These are phyloP conservation scores for Pseudois nayaur DNA, from an alignment of 2,113 vertebrate genomes.

Conservation along the genomic window DNA sequence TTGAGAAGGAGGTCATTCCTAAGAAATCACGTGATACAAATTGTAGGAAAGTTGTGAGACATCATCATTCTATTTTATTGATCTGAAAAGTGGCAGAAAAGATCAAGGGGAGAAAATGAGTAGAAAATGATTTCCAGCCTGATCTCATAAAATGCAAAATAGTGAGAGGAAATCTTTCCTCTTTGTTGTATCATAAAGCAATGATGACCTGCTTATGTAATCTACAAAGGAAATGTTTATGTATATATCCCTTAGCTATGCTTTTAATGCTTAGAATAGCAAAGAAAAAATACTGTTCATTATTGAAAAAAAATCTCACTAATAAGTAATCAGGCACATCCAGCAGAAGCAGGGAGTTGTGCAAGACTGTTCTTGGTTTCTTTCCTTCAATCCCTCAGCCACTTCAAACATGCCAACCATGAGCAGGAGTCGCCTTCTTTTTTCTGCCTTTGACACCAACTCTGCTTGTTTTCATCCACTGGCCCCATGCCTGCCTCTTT, in stretches of 20 bases:
- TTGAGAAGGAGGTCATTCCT: not conserved
- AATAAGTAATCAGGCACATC: not conserved
- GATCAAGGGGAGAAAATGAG: not conserved
- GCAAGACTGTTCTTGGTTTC: not conserved
- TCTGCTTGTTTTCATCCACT: not conserved
- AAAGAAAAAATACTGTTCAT: not conserved
- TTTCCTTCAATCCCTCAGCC: not conserved
- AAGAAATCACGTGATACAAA: not conserved
- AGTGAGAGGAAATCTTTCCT: not conserved
- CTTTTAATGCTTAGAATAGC: not conserved
- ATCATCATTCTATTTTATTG: not conserved
- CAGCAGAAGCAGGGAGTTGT: not conserved
- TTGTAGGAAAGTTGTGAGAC: not conserved
- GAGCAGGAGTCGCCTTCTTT: no score
- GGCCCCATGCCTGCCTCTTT: rapidly evolving
- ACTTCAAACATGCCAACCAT: rapidly evolving
- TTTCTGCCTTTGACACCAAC: no score
- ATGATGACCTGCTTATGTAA: not conserved
- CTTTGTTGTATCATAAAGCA: not conserved
- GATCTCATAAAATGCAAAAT: not conserved
- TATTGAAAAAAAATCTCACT: not conserved
- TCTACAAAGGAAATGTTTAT: not conserved
- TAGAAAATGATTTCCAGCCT: not conserved
- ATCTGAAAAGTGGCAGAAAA: not conserved
- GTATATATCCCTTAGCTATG: not conserved